Base-by-base conservation (phyloP, 2,888 invertebrate species). In the Drosophila kambysellisi region DNA sequence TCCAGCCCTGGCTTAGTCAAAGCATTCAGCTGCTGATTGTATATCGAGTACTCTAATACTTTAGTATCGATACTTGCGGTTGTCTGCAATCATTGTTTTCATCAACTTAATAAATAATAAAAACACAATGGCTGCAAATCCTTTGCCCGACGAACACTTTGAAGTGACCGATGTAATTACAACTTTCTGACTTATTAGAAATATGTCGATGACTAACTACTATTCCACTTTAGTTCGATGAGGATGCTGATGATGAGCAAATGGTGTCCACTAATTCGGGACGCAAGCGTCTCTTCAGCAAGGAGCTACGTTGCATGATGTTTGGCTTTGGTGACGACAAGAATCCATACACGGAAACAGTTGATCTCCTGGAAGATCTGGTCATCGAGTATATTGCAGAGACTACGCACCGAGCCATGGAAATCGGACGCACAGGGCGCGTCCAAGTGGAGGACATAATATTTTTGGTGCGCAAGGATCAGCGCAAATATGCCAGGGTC, bases 281-380 rank as follows among this genome's bases (percentile, higher is more conserved):
- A 6, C 94, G 97, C 39, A 98, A 98, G 92, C 94, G 98, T 52
- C 92, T 98, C 3, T 98, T 98, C 84, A 98, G 98, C 69, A 98
- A 98, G 93, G 98, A 98, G 93, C 93, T 99, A 50, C 95, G 98
- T 37, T 98, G 98, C 87, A 99, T 99, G 99, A 99, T 99, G 98
- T 99, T 98, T 93, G 99, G 99, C 0, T 99, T 99, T 94, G 99
- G 99, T 6, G 99, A 99, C 93, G 99, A 99, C 92, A 98, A 98
- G 93, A 99, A 99, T 94, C 99, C 99, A 0, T 99, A 98, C 91
- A 99, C 99, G 2, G 99, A 99, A 94, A 99, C 99, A 92, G 99
- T 99, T 0, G 99, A 99, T 92, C 95, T 99, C 54, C 94, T 99
- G 57, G 99, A 99, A 94, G 99, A 99, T 93, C 94, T 99, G 54